Evolutionary conservation across 2,113 vertebrate genomes (phyloP).

Genomic region (Eudorcas thomsonii): DNA sequence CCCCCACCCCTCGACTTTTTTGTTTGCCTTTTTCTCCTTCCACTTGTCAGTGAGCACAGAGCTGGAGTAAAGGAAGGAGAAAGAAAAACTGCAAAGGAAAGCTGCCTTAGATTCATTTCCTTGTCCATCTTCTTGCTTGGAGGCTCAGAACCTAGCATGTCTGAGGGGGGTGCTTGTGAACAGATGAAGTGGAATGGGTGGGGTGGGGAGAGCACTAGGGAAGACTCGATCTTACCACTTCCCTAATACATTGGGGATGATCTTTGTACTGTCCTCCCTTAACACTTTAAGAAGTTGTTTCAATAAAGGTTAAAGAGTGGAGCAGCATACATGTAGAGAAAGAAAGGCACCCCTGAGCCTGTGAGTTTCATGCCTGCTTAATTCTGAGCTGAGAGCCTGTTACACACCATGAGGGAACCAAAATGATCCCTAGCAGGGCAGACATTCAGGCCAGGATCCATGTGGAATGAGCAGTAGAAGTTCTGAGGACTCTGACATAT

Average conservation of each 20-base stretch:
- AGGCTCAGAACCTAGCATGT: not conserved
- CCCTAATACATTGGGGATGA: not conserved
- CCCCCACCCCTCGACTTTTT: not conserved
- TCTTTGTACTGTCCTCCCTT: not conserved
- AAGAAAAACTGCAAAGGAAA: not conserved
- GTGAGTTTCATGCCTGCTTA: not conserved
- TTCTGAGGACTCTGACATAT: not conserved
- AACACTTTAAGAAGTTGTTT: not conserved
- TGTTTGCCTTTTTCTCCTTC: not conserved
- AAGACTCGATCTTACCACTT: not conserved
- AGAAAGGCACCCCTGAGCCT: not conserved
- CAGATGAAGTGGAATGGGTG: too few species aligned
- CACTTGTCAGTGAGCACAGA: not conserved
- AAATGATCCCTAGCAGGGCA: not conserved
- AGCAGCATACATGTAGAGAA: not conserved
- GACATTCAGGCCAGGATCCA: fast-evolving
- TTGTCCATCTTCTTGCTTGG: not conserved
- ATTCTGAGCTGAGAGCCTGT: not conserved
- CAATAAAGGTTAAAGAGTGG: not conserved
- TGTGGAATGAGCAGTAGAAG: not conserved
- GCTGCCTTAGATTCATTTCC: not conserved
- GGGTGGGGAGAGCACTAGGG: not conserved
- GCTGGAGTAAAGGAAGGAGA: not conserved
- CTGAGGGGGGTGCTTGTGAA: not conserved
- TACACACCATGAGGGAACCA: not conserved